A percentile compares a stretch with the other conserved stretches of the same genome.
These are phyloP conservation scores for Vanessa atalanta DNA, from an alignment of 1,140 invertebrate genomes.

Conservation along the genomic window DNA sequence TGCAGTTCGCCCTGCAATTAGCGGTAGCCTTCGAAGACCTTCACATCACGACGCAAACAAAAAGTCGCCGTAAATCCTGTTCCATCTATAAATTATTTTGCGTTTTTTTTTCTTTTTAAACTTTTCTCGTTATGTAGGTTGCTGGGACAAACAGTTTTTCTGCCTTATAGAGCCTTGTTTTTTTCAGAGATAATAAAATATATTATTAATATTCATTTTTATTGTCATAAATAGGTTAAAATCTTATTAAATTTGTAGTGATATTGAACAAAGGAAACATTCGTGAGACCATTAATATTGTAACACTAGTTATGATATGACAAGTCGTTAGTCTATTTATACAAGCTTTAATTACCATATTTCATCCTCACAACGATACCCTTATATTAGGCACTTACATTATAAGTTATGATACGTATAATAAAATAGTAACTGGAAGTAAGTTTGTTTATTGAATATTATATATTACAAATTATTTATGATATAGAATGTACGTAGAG, in stretches of 20 bases:
- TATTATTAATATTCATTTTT: no score
- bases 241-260: not conserved
- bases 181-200: not conserved
- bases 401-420: not conserved
- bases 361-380: constrained; percentile 22
- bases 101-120: constrained; percentile 24
- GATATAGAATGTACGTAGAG: not conserved
- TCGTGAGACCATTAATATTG: constrained; percentile 13
- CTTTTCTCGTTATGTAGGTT: constrained; percentile 36
- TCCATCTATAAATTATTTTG: constrained; percentile 43
- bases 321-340: constrained; percentile 19
- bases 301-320: constrained; percentile 18
- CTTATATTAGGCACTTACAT: not conserved
- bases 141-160: constrained; percentile 28
- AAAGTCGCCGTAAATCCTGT: constrained; percentile 70
- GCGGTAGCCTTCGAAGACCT: constrained; percentile 74
- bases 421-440: not conserved
- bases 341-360: constrained; percentile 33
- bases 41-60: constrained; percentile 66
- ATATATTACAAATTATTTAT: not conserved
- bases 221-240: no score
- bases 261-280: not conserved
- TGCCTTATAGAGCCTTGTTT: not conserved
- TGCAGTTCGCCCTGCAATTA: constrained; percentile 76
- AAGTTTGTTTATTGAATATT: constrained; percentile 4